These are phyloP conservation scores for Vultur gryphus DNA, from an alignment of 2,797 vertebrate genomes.

Conservation along the genomic window DNA sequence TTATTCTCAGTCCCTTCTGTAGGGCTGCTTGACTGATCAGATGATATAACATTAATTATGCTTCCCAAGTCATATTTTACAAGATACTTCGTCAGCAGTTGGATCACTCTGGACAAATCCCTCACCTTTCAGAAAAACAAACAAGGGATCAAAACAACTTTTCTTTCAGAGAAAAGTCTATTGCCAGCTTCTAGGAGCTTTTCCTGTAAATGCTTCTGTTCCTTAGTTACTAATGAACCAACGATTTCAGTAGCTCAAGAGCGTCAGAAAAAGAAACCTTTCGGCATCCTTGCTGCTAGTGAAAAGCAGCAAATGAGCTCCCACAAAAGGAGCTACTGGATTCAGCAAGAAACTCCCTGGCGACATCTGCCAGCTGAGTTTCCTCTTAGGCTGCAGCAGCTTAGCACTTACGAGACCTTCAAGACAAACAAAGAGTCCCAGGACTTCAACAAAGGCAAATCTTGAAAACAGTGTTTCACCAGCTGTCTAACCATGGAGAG, in stretches of 20 bases:
- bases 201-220: constrained; percentile 13
- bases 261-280: background rate
- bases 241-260: background rate
- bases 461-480: background rate
- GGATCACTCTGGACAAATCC: background rate
- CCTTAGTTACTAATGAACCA: constrained; percentile 36
- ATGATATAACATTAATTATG: background rate
- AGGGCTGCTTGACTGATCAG: background rate
- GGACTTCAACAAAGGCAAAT: background rate
- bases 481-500: background rate
- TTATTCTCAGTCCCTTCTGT: background rate
- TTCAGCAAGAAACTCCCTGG: background rate
- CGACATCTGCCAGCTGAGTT: background rate
- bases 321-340: background rate
- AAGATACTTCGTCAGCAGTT: background rate
- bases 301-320: background rate
- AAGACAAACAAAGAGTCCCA: background rate
- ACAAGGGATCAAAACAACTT: background rate
- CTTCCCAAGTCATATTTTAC: background rate
- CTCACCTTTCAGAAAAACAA: background rate
- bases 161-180: background rate
- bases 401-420: background rate
- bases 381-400: background rate
- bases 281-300: background rate
- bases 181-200: background rate